Conservation (phyloP, 2,888 invertebrate genomes). For the Zelleria hepariella region DNA sequence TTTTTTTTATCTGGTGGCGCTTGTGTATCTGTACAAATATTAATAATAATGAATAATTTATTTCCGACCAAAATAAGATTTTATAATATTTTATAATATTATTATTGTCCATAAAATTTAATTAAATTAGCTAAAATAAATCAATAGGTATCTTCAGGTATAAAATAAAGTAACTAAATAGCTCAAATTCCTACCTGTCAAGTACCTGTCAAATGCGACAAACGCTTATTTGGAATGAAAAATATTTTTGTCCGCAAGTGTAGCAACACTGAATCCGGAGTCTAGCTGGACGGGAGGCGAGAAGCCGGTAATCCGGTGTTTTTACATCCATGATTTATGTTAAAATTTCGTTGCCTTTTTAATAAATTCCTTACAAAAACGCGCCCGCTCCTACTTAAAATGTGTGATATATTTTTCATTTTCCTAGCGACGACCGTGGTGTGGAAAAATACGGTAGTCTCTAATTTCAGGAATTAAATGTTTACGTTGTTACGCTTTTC, state of each 20-base stretch:
- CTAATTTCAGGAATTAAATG: not conserved
- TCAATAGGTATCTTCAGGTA: too few relatives aligned
- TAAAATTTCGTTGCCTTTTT: slow-evolving; percentile 1
- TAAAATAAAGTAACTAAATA: too few relatives aligned
- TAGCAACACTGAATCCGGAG: not conserved
- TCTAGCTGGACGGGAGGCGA: not conserved
- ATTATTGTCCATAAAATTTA: too few relatives aligned
- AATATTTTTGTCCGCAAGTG: not conserved
- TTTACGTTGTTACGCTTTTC: not conserved
- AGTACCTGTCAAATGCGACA: not conserved
- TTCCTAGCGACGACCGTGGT: not conserved
- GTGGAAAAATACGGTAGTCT: not conserved
- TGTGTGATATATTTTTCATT: not conserved
- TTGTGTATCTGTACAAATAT: too few relatives aligned
- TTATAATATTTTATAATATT: too few relatives aligned
- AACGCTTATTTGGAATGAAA: not conserved
- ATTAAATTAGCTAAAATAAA: too few relatives aligned
- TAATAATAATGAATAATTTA: too few relatives aligned
- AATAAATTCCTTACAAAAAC: not conserved
- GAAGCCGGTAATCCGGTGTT: slow-evolving; percentile 2
- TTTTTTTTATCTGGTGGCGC: too few relatives aligned
- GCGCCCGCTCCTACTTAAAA: not conserved
- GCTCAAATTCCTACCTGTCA: too few relatives aligned
- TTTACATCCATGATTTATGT: slow-evolving; percentile 3
- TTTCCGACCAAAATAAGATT: too few relatives aligned